A percentile compares a stretch with the other conserved stretches of the same genome.
These are phyloP conservation scores for Ictalurus punctatus DNA, from an alignment of 2,113 vertebrate genomes.

Conservation along the genomic window DNA sequence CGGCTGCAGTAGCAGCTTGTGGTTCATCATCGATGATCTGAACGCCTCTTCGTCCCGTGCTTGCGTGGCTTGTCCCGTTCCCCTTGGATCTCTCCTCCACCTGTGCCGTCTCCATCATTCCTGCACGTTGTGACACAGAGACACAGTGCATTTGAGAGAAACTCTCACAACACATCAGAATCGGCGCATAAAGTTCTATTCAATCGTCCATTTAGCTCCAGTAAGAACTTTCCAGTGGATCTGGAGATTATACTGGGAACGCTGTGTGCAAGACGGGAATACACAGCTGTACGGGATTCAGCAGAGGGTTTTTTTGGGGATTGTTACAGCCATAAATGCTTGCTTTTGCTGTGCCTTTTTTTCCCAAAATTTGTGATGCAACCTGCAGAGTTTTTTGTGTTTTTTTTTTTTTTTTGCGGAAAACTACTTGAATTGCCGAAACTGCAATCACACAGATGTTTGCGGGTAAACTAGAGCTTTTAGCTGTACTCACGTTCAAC, in stretches of 20 bases:
- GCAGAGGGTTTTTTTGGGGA: no score
- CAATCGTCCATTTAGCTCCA: not conserved
- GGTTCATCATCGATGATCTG: constrained; percentile 97
- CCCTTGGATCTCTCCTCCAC: constrained; percentile 89
- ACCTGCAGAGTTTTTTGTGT: no score
- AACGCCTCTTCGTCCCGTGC: constrained; percentile 83
- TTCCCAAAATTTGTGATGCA: no score
- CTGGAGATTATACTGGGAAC: not conserved
- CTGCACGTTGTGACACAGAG: constrained; percentile 61
- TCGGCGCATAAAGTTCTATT: not conserved
- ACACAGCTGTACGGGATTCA: no score
- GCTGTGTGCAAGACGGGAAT: not conserved
- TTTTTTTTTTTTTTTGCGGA: no score
- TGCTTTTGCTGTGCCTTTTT: no score
- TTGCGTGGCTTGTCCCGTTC: constrained; percentile 85
- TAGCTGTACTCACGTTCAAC: no score
- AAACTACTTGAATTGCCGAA: no score
- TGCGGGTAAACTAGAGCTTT: no score
- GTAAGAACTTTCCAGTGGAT: no score
- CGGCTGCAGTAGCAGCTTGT: constrained; percentile 77
- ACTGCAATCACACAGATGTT: no score
- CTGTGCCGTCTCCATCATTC: constrained; percentile 97
- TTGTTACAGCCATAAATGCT: no score
- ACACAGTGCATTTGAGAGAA: not conserved
- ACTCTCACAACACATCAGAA: not conserved